Base-by-base conservation (phyloP, 2,797 vertebrate species). In the Helarctos malayanus region DNA sequence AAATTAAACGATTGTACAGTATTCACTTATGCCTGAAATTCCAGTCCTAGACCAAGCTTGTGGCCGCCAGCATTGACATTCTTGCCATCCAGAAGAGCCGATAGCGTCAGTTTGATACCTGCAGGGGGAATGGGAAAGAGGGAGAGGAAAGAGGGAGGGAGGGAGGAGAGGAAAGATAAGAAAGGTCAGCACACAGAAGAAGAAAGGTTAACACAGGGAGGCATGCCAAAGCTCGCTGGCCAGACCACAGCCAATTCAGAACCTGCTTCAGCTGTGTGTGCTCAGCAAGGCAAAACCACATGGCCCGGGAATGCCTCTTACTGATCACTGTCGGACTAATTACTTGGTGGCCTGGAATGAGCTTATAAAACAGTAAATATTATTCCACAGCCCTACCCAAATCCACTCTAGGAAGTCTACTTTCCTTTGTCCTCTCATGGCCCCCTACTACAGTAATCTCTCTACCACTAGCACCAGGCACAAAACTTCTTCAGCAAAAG, bases 71-170 rank as follows among this genome's bases (percentile, higher is more conserved):
- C 99, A 0, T 99, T 99, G 98, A 99, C 99, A 76, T 99, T 99
- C 98, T 99, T 99, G 97, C 99, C 99, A 95, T 99, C 99, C 93
- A 99, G 98, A 97, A 99, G 99, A 98, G 99, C 99, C 41, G 99
- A 99, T 96, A 99, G 99, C 0, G 99, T 99, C 98, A 99, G 98
- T 98, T 99, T 99, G 98, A 99, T 99, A 98, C 99, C 99, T 99
- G 98, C 0, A 2, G 52, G 94, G 45, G 11, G 38, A 18, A 25
- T 25, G 29, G 29, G 35, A 38, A 38, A 38, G 35, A 38, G 61
- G n/a, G 32, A 76, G 8, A 69, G 4, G 38, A 14, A 61, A 54
- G 29, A 38, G 32, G 25, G 12, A 57, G 52, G 49, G 35, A 23
- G 5, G 23, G 35, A 90, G 0, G 81, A 79, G 97, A 92, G 82